Conservation (phyloP, 1,140 invertebrate species). For the Mesaphorura yosii region DNA sequence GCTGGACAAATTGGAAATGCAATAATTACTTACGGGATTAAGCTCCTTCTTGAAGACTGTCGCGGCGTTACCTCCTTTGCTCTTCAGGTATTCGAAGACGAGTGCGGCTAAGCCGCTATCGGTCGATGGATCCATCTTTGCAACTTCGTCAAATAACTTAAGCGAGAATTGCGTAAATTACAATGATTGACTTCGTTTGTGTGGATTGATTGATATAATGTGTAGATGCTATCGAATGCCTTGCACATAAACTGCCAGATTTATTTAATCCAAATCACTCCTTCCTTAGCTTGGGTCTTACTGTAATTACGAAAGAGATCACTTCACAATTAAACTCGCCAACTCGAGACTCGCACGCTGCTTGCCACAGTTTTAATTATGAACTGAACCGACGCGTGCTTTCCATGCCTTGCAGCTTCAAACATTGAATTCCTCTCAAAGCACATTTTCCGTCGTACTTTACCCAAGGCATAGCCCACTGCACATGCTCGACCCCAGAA, state of each 20-base stretch:
- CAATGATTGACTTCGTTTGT: not conserved
- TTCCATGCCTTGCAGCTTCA: too few relatives aligned
- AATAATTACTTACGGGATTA: constrained; percentile 27
- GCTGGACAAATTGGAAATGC: not conserved
- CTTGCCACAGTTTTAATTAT: too few relatives aligned
- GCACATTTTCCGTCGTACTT: too few relatives aligned
- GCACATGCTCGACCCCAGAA: too few relatives aligned
- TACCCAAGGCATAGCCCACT: too few relatives aligned
- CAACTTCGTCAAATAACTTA: not conserved
- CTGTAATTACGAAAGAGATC: too few relatives aligned
- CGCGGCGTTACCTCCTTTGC: constrained; percentile 18
- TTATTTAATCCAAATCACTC: constrained; percentile 4
- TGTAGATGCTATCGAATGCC: not conserved
- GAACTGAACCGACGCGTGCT: too few relatives aligned
- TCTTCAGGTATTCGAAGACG: constrained; percentile 28
- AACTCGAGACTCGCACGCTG: too few relatives aligned
- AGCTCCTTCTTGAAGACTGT: constrained; percentile 22
- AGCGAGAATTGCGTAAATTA: not conserved
- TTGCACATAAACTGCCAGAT: not conserved
- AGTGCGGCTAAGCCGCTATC: constrained; percentile 24
- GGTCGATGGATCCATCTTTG: constrained; percentile 2
- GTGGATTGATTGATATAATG: not conserved
- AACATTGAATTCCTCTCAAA: too few relatives aligned
- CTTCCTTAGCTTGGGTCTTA: not conserved
- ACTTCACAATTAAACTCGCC: too few relatives aligned